Conservation (phyloP, 1,140 invertebrate species). For the Aphis gossypii region DNA sequence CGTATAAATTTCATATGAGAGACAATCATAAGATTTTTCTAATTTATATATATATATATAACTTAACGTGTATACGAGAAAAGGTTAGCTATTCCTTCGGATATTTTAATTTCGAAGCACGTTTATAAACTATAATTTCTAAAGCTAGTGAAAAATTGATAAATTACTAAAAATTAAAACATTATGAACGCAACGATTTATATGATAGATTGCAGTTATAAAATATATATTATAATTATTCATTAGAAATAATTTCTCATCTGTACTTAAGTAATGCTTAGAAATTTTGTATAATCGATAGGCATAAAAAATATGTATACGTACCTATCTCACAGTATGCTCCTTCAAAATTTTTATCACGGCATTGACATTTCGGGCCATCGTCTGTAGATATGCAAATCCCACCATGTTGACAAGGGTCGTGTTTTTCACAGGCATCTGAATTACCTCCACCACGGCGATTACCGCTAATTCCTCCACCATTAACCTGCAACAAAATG, state of each 20-base stretch:
- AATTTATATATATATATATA: no score
- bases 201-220: neutral
- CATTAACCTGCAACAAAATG: conserved; percentile 67
- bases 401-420: conserved; percentile 91
- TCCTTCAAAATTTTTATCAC: conserved; percentile 88
- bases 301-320: conserved; percentile 60
- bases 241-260: neutral
- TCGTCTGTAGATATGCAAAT: conserved; percentile 93
- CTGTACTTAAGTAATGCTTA: neutral
- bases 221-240: neutral
- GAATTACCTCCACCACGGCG: conserved; percentile 60
- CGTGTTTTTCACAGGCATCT: conserved; percentile 83
- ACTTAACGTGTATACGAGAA: no score
- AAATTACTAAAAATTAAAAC: neutral
- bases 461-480: conserved; percentile 57
- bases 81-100: no score
- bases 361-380: conserved; percentile 92
- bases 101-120: no score
- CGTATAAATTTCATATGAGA: no score
- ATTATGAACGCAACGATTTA: neutral
- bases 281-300: neutral
- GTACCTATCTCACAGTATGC: conserved; percentile 92
- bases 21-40: no score
- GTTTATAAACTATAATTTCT: no score
- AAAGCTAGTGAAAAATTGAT: no score